Evolutionary conservation across 1,140 invertebrate genomes (phyloP), one percentile per base, ranked within the genome.

Genomic region (Trichonephila clavata): DNA sequence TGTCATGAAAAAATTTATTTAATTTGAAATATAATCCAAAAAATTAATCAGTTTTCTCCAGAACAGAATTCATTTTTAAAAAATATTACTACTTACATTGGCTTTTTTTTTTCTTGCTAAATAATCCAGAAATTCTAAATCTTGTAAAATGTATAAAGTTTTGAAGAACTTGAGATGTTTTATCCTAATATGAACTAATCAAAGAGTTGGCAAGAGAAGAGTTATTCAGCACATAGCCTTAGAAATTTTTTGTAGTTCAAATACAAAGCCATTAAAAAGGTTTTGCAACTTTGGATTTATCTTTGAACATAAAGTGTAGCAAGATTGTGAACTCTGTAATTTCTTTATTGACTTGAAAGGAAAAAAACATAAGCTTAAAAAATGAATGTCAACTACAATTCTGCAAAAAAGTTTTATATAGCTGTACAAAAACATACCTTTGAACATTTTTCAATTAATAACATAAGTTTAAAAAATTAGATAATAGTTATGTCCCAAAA

Each of bases 181-280:
- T 50, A 10, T 43, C 24, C 16, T 24, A 0, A 80, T 16, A 24
- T 43, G 39, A 0, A 27, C 32, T 32, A 32, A 32, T 32, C 32
- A 32, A 32, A 32, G 32, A 32, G 32, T 32, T 32, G 32, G 32
- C 32, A 10, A 32, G 71, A 5, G 39, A 13, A 20, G 24, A 80
- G 21, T 20, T n/a, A 27, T 16, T 59, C 10, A 27, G 50, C n/a
- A 86, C 50, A 86, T 86, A 24, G 27, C 24, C 24, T 86, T 16
- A 24, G 84, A 32, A 61, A 59, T 27, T 2, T n/a, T 86, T 61
- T 61, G 83, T 21, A 86, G 43, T 21, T 86, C 83, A 21, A 57
- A 86, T 27, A 86, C 83, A 61, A 86, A 61, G 24, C 57, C 59
- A 61, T 86, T 50, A n/a, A 86, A 59, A 27, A 61, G 21, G 21